phyloP scores from a whole-genome alignment of 2,888 invertebrate genomes.

The Xestoiulus laeticollis region DNA sequence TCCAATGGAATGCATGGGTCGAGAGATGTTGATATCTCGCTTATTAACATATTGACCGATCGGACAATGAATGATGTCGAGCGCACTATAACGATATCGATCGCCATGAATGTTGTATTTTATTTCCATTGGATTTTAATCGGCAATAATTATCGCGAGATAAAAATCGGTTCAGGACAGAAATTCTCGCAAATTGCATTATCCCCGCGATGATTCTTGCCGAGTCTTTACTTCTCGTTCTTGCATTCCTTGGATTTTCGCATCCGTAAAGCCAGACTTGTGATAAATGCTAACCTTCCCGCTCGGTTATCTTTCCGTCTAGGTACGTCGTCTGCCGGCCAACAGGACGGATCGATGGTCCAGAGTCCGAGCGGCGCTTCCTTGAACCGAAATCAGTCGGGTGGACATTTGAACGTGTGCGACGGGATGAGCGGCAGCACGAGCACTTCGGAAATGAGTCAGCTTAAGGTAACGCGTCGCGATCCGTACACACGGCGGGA shows the following conservation, averaged over 20 bases:
- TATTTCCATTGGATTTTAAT: too few species aligned
- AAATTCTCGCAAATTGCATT: background rate
- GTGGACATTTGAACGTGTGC: constrained; percentile 52
- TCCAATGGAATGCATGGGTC: background rate
- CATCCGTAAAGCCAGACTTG: background rate
- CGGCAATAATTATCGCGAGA: too few species aligned
- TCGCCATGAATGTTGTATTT: too few species aligned
- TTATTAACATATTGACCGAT: too few species aligned
- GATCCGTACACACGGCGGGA: too few species aligned
- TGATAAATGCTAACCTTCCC: background rate
- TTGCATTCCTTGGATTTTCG: background rate
- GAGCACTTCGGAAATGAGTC: constrained; percentile 55
- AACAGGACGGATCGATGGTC: constrained; percentile 67
- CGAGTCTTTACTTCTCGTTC: background rate
- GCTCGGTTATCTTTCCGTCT: background rate
- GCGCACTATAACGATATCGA: too few species aligned
- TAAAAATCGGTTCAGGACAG: background rate
- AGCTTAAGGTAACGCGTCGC: constrained; percentile 55
- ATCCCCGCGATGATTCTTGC: background rate
- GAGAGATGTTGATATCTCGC: background rate
- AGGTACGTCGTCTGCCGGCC: constrained; percentile 48
- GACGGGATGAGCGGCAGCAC: constrained; percentile 53
- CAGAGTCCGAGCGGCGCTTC: constrained; percentile 85
- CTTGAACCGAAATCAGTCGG: constrained; percentile 76
- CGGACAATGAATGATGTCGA: too few species aligned